phyloP scores from a whole-genome alignment of 2,797 vertebrate genomes.

The Sitta carolinensis region DNA sequence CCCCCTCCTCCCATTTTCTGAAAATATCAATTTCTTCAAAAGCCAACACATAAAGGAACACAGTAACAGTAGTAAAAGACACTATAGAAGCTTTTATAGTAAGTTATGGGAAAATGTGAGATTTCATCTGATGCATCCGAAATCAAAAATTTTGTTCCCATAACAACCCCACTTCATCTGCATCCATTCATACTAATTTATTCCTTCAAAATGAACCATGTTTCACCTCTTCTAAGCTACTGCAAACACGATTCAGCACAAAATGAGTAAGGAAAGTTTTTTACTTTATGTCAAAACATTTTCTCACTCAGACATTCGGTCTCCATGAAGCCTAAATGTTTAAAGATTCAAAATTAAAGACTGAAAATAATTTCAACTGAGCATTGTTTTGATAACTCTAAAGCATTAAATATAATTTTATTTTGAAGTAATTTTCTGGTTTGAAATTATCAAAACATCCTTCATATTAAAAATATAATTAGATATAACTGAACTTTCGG shows the following conservation, averaged over 20 bases:
- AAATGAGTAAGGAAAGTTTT: not conserved
- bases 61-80: not conserved
- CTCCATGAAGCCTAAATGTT: not conserved
- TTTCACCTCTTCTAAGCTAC: not conserved
- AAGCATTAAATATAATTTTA: not conserved
- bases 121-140: not conserved
- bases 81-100: not conserved
- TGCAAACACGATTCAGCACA: not conserved
- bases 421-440: not conserved
- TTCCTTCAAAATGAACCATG: not conserved
- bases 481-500: not conserved
- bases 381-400: not conserved
- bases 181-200: not conserved
- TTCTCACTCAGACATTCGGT: not conserved
- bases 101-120: not conserved
- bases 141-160: not conserved
- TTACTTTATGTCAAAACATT: not conserved
- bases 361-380: not conserved
- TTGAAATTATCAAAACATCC: not conserved
- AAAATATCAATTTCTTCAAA: not conserved
- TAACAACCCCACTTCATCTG: not conserved
- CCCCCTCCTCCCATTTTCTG: fast-evolving
- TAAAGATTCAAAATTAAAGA: not conserved
- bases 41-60: not conserved
- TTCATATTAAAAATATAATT: not conserved